A percentile compares a stretch with the other conserved stretches of the same genome.
Evolutionary conservation across 2,888 invertebrate genomes (phyloP).

Genomic region (Leucophenga maculata): DNA sequence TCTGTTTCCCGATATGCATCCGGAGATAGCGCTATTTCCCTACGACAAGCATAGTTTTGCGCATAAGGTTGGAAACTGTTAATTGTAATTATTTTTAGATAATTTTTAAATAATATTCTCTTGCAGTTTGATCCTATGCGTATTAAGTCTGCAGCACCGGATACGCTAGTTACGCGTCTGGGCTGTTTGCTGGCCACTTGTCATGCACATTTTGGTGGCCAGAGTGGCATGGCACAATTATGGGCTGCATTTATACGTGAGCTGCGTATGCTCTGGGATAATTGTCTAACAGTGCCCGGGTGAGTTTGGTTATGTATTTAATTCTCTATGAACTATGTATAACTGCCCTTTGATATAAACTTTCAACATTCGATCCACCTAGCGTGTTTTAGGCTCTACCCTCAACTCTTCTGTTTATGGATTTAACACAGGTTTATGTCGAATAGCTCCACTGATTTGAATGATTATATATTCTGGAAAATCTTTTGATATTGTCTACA

Average conservation of each 20-base stretch:
- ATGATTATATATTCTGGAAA: too few species aligned
- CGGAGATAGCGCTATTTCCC: constrained; percentile 73
- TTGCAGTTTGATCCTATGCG: constrained; percentile 74
- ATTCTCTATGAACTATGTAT: not conserved
- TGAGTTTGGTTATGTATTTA: constrained; percentile 76
- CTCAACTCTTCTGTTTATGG: too few species aligned
- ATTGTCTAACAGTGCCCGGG: constrained; percentile 85
- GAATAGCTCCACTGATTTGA: too few species aligned
- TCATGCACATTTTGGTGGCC: constrained; percentile 82
- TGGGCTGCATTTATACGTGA: constrained; percentile 96
- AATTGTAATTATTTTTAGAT: not conserved
- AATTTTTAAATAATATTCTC: constrained; percentile 52
- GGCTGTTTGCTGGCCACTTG: constrained; percentile 83
- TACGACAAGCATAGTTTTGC: constrained; percentile 73
- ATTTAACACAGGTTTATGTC: too few species aligned
- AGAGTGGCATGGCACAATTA: constrained; percentile 84
- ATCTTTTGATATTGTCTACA: too few species aligned
- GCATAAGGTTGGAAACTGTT: constrained; percentile 69
- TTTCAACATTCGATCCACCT: too few species aligned
- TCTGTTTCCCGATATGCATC: constrained; percentile 90
- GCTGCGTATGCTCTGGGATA: constrained; percentile 92
- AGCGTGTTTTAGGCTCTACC: too few species aligned
- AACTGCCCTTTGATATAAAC: too few species aligned
- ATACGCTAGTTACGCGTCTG: constrained; percentile 87
- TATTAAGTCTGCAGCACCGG: constrained; percentile 83